Conservation (phyloP, 1,140 invertebrate genomes). For the Pogonomyrmex californicus region DNA sequence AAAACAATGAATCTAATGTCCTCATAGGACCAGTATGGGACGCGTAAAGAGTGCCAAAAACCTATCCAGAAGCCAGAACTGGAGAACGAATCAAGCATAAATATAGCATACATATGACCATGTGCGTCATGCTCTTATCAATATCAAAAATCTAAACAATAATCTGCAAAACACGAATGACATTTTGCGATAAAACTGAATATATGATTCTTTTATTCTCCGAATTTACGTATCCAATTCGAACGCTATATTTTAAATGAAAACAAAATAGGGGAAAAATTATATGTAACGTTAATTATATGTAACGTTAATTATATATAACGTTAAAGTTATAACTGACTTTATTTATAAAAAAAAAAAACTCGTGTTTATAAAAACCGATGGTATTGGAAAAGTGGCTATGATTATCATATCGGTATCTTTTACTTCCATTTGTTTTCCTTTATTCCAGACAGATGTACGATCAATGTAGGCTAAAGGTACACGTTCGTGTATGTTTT, state of each 20-base stretch:
- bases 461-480: background rate
- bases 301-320: background rate
- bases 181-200: constrained; percentile 12
- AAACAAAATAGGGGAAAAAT: background rate
- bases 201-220: background rate
- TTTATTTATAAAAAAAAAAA: background rate
- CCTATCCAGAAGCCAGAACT: background rate
- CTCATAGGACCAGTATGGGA: constrained; percentile 20
- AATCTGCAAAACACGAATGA: constrained; percentile 1
- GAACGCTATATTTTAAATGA: background rate
- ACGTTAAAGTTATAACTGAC: background rate
- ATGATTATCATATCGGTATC: background rate
- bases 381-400: too few relatives aligned
- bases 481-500: background rate
- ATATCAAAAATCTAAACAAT: constrained; percentile 24
- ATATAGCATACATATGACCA: constrained; percentile 19
- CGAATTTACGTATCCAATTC: background rate
- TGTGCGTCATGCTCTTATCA: background rate
- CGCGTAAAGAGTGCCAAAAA: constrained; percentile 29
- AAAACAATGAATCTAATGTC: constrained; percentile 78
- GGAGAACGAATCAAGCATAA: constrained; percentile 16
- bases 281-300: background rate
- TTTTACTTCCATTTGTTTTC: background rate
- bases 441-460: background rate
- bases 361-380: background rate